Percentiles rank a stretch among this genome's conserved stretches.
Conservation (phyloP, 2,113 vertebrate genomes). For the Podarcis muralis region DNA sequence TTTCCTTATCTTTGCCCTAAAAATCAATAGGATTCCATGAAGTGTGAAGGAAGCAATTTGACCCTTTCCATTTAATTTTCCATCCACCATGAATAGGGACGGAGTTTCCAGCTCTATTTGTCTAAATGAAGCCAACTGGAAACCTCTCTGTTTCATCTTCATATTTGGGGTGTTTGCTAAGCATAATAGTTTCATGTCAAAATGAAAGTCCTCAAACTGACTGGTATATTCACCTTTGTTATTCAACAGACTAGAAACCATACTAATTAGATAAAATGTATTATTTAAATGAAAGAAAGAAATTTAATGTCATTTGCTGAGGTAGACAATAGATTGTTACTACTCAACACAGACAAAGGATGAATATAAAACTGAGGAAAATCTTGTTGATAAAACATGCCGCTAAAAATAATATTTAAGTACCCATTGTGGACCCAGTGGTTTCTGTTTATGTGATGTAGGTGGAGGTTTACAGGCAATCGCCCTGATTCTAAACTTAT, state of each 20-base stretch:
- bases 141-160: background rate
- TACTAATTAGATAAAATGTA: conserved; percentile 32
- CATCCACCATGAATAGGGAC: background rate
- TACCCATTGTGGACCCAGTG: background rate
- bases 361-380: conserved; percentile 11
- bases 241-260: conserved; percentile 18
- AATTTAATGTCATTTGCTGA: conserved; percentile 3
- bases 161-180: background rate
- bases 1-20: conserved; percentile 6
- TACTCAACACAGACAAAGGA: background rate
- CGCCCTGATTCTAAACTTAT: background rate
- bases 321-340: conserved; percentile 18
- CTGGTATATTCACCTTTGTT: background rate
- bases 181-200: background rate
- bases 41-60: background rate
- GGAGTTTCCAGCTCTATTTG: background rate
- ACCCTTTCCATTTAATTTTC: conserved; percentile 21
- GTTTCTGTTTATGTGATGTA: background rate
- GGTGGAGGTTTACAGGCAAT: background rate
- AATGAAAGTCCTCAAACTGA: background rate
- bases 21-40: conserved; percentile 43
- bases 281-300: background rate
- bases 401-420: background rate
- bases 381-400: conserved; percentile 8
- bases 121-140: background rate